phyloP scores from a whole-genome alignment of 1,140 invertebrate species.

The Batillaria attramentaria region DNA sequence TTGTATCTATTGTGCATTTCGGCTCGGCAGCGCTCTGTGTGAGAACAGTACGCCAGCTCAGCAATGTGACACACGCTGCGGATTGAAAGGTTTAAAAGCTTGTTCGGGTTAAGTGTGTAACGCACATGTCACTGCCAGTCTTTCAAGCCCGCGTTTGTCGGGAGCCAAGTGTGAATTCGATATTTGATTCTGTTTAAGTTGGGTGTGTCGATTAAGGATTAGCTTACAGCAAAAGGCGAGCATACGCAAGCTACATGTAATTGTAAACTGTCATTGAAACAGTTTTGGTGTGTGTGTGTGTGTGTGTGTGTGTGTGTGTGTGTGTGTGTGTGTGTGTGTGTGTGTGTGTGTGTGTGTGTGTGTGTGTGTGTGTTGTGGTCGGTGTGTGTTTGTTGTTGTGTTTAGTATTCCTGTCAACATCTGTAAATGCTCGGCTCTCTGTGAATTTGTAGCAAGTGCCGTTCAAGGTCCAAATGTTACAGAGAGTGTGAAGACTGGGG shows the following conservation, averaged over 20 bases:
- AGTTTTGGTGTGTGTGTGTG: neutral
- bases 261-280: neutral
- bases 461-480: neutral
- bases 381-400: neutral
- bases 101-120: neutral
- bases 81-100: too few relatives aligned
- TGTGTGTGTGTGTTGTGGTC: neutral
- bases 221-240: neutral
- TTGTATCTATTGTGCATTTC: too few relatives aligned
- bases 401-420: neutral
- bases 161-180: neutral
- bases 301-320: conserved; percentile 2
- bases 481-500: too few relatives aligned
- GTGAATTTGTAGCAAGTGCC: neutral
- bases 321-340: neutral
- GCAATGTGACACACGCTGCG: too few relatives aligned
- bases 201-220: neutral
- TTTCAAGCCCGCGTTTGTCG: neutral
- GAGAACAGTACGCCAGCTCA: too few relatives aligned
- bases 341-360: neutral
- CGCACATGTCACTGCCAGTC: neutral
- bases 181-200: neutral
- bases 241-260: neutral
- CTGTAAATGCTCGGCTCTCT: neutral
- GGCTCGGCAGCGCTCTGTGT: too few relatives aligned